Conservation (phyloP, 2,797 vertebrate species). For the Oryzias dopingdopingensis region DNA sequence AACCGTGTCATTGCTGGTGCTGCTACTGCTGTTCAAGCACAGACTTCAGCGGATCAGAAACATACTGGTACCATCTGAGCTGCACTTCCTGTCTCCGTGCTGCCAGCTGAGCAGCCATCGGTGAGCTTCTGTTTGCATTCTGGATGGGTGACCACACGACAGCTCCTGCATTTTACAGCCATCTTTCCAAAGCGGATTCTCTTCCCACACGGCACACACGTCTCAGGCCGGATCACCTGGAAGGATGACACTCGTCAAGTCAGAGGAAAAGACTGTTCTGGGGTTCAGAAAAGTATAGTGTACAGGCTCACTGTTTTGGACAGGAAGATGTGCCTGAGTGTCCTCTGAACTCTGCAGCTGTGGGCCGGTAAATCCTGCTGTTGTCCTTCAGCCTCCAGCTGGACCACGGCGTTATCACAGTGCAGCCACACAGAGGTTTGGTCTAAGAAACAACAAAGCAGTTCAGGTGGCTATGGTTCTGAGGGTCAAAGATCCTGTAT, state of each 20-base stretch:
- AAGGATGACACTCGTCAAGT: too few species aligned
- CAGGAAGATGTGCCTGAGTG: slow-evolving; percentile 63
- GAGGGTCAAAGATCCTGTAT: too few species aligned
- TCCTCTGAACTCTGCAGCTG: slow-evolving; percentile 11
- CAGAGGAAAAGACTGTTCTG: too few species aligned
- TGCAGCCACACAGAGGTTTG: slow-evolving; percentile 70
- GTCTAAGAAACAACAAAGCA: slow-evolving; percentile 34
- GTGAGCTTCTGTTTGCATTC: slow-evolving; percentile 72
- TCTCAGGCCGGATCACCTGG: slow-evolving; percentile 84
- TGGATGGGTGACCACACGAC: slow-evolving; percentile 77
- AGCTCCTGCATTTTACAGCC: slow-evolving; percentile 81
- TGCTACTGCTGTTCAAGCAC: too few species aligned
- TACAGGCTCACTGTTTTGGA: slow-evolving; percentile 71
- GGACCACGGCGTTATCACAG: slow-evolving; percentile 15
- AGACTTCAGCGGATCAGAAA: too few species aligned
- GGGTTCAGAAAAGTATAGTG: too few species aligned
- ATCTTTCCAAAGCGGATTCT: slow-evolving; percentile 85
- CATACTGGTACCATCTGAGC: slow-evolving; percentile 9
- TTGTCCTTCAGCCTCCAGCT: slow-evolving; percentile 26
- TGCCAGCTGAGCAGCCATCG: slow-evolving; percentile 6
- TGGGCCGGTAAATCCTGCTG: neutral
- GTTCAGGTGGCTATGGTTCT: neutral
- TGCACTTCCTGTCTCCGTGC: neutral
- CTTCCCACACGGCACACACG: slow-evolving; percentile 76
- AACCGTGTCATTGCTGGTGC: too few species aligned